A percentile compares a stretch with the other conserved stretches of the same genome.
Conservation (phyloP, 2,888 invertebrate species). For the Habrosyne pyritoides region DNA sequence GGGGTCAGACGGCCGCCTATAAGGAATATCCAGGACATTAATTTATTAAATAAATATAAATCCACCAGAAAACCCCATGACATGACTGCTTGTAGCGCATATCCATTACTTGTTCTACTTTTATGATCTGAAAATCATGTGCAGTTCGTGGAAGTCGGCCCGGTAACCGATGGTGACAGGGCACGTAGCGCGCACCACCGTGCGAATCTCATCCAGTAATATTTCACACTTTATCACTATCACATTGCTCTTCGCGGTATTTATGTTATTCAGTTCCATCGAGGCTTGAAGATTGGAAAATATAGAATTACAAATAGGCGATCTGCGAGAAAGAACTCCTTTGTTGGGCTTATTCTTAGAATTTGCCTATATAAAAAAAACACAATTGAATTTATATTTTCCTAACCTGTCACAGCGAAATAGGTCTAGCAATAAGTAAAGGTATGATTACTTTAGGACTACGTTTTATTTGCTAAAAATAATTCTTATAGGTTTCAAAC, state of each 20-base stretch:
- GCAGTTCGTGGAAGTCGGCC: neutral
- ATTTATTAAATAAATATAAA: too few species aligned
- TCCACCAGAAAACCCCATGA: neutral
- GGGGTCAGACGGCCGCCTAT: too few species aligned
- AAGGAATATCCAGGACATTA: too few species aligned
- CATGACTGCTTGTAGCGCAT: neutral
- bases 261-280: neutral
- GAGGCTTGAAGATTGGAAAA: neutral
- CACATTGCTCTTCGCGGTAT: neutral
- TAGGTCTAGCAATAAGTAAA: too few species aligned
- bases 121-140: neutral
- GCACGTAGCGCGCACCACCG: constrained; percentile 44
- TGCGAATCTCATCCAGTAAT: constrained; percentile 29
- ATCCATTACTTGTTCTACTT: constrained; percentile 10
- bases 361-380: too few species aligned
- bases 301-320: neutral
- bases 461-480: too few species aligned
- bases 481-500: too few species aligned
- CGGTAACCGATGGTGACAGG: constrained; percentile 32
- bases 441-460: too few species aligned
- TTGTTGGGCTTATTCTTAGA: too few species aligned
- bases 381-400: too few species aligned
- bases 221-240: constrained; percentile 26
- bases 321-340: too few species aligned
- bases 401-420: too few species aligned